Conservation (phyloP, 2,888 invertebrate genomes). For the Drosophila cognata region DNA sequence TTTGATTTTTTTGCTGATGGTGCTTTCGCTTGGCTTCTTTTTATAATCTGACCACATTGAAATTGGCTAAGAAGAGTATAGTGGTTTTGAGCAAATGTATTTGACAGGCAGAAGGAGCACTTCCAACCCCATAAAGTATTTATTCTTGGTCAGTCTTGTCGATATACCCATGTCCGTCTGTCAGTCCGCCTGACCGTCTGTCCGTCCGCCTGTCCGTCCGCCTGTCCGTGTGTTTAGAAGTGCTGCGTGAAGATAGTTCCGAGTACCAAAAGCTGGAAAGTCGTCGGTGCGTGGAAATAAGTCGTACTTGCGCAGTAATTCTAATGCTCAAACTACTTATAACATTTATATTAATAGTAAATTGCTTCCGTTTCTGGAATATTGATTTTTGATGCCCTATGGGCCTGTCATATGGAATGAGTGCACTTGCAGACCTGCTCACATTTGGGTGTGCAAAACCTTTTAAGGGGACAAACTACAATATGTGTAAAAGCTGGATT, state of each 20-base stretch:
- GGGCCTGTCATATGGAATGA: neutral
- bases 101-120: neutral
- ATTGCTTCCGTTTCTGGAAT: neutral
- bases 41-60: neutral
- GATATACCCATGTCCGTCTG: neutral
- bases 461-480: neutral
- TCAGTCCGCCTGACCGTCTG: neutral
- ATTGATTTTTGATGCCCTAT: neutral
- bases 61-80: neutral
- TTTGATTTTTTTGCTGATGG: slow-evolving; percentile 43
- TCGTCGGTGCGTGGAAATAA: neutral
- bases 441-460: neutral
- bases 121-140: no score
- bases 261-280: no score
- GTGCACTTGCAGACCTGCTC: neutral
- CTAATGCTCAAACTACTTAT: neutral
- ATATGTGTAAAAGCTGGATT: neutral
- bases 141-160: neutral
- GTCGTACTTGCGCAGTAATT: neutral
- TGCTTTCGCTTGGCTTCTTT: slow-evolving; percentile 43
- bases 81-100: neutral
- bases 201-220: neutral
- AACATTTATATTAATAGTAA: neutral
- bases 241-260: neutral
- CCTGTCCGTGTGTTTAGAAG: neutral